A percentile compares a stretch with the other conserved stretches of the same genome.
Conservation (phyloP, 2,888 invertebrate genomes). For the Bugulina stolonifera region DNA sequence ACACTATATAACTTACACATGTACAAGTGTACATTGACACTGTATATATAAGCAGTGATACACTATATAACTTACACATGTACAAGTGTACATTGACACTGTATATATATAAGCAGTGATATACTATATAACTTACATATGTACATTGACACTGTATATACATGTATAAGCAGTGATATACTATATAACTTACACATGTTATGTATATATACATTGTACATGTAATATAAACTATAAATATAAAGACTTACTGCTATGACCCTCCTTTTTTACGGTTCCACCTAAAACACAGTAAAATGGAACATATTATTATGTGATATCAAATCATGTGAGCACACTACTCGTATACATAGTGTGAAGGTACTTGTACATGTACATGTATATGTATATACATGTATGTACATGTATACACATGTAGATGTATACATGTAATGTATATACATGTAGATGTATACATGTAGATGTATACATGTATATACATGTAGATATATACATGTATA, state of each 20-base stretch:
- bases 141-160: too few species aligned
- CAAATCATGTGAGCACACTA: not conserved
- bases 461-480: not conserved
- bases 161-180: too few species aligned
- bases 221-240: too few species aligned
- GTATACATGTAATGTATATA: not conserved
- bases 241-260: conserved; percentile 92
- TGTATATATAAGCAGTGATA: too few species aligned
- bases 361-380: not conserved
- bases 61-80: too few species aligned
- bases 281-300: conserved; percentile 56
- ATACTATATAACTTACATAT: too few species aligned
- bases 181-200: too few species aligned
- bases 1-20: conserved; percentile 19
- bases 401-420: not conserved
- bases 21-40: too few species aligned
- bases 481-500: not conserved
- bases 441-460: not conserved
- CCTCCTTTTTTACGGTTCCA: conserved; percentile 97
- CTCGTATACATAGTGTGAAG: not conserved
- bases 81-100: too few species aligned
- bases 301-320: not conserved
- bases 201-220: too few species aligned
- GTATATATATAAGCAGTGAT: too few species aligned
- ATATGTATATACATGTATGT: not conserved